Percentiles rank a stretch among this genome's conserved stretches.
Evolutionary conservation across 2,888 invertebrate species (phyloP).

Genomic region (Chromoteleia sp.): DNA sequence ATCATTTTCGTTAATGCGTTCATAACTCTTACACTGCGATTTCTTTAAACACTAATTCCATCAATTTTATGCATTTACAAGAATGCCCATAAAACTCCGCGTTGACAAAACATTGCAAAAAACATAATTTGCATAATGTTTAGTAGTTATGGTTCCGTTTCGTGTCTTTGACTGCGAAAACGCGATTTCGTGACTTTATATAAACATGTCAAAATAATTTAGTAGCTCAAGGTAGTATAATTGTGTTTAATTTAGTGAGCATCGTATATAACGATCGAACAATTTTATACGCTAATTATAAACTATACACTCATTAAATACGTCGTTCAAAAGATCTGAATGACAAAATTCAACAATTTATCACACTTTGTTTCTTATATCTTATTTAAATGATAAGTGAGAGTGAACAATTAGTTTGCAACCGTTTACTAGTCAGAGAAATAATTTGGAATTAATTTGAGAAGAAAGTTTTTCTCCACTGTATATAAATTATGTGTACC

Average conservation of each 20-base stretch:
- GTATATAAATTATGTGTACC: background rate
- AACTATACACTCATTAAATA: constrained; percentile 6
- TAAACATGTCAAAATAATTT: constrained; percentile 43
- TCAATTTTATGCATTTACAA: constrained; percentile 49
- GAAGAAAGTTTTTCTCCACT: background rate
- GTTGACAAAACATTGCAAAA: constrained; percentile 60
- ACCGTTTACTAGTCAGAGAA: too few relatives aligned
- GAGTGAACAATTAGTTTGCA: background rate
- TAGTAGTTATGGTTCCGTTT: constrained; percentile 49
- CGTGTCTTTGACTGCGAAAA: constrained; percentile 44
- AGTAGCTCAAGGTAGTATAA: constrained; percentile 23
- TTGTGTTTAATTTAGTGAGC: constrained; percentile 16
- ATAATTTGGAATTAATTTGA: too few relatives aligned
- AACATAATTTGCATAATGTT: constrained; percentile 56
- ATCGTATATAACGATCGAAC: background rate
- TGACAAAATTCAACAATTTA: background rate
- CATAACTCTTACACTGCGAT: constrained; percentile 45
- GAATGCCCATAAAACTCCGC: constrained; percentile 47
- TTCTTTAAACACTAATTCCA: constrained; percentile 52
- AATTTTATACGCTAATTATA: background rate
- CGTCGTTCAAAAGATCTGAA: background rate
- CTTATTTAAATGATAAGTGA: background rate
- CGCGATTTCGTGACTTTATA: constrained; percentile 23
- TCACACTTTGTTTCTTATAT: background rate
- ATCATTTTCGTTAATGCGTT: constrained; percentile 52